Conservation (phyloP, 1,140 invertebrate genomes). For the Sipha flava region DNA sequence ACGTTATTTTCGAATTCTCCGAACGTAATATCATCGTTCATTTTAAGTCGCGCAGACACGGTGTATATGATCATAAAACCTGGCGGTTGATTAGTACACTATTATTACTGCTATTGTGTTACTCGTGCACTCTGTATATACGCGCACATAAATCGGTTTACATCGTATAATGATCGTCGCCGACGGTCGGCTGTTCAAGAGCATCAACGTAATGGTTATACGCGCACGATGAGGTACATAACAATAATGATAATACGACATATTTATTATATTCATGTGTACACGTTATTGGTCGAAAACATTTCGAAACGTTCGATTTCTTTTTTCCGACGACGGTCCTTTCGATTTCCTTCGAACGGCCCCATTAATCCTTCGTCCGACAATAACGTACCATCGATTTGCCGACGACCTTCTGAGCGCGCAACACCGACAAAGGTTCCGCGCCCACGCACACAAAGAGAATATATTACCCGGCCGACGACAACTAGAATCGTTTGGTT, state of each 20-base stretch:
- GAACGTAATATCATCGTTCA: too few relatives aligned
- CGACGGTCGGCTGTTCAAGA: background rate
- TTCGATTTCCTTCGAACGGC: background rate
- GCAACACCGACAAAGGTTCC: background rate
- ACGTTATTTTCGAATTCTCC: too few relatives aligned
- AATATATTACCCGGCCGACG: background rate
- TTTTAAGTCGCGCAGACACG: too few relatives aligned
- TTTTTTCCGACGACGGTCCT: background rate
- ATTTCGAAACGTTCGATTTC: background rate
- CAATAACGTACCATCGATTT: background rate
- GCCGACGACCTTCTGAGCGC: background rate
- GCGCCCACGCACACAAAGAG: background rate
- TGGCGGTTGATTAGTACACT: too few relatives aligned
- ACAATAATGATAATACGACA: too few relatives aligned
- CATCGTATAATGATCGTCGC: background rate
- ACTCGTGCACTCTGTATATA: too few relatives aligned
- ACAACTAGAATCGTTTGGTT: background rate
- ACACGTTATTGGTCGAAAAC: too few relatives aligned
- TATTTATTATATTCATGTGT: too few relatives aligned
- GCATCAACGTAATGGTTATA: background rate
- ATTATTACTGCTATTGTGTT: too few relatives aligned
- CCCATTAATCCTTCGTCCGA: background rate
- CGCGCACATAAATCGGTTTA: background rate
- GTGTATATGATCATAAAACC: too few relatives aligned
- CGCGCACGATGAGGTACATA: too few relatives aligned